Conservation (phyloP, 2,888 invertebrate genomes). For the Tenthredo mesomela region DNA sequence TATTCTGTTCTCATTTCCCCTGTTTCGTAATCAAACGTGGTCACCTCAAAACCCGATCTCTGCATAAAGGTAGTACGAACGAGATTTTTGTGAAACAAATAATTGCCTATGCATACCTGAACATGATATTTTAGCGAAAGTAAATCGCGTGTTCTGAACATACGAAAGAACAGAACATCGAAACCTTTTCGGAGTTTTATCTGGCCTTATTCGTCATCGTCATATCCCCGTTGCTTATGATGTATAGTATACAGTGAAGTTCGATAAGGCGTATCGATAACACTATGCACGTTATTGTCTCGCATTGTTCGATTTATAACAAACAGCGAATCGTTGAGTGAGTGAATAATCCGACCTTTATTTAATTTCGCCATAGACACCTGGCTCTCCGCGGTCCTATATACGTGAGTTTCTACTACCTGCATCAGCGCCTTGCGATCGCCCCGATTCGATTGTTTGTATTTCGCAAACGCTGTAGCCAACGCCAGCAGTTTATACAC, state of each 20-base stretch:
- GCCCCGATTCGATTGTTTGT: constrained; percentile 68
- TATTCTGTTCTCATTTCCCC: background rate
- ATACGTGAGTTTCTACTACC: constrained; percentile 12
- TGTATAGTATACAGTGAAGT: constrained; percentile 56
- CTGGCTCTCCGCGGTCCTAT: constrained; percentile 52
- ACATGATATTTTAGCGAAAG: constrained; percentile 12
- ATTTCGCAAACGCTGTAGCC: constrained; percentile 68
- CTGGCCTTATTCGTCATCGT: background rate
- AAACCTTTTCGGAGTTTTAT: constrained; percentile 41
- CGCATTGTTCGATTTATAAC: constrained; percentile 51
- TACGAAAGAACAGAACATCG: constrained; percentile 3
- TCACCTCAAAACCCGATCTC: background rate
- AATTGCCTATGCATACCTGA: background rate
- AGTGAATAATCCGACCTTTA: constrained; percentile 61
- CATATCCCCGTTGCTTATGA: background rate
- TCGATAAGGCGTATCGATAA: constrained; percentile 63
- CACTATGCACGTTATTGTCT: constrained; percentile 59
- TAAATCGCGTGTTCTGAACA: background rate
- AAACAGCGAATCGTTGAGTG: constrained; percentile 54
- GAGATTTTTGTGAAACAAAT: background rate
- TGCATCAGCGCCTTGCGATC: constrained; percentile 56
- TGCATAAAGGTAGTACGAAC: background rate
- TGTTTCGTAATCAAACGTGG: background rate
- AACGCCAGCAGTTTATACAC: background rate
- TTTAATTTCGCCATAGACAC: constrained; percentile 61